Evolutionary conservation across 2,797 vertebrate genomes (phyloP), one percentile per base, ranked within the genome.

Genomic region (Loris lydekkerianus): DNA sequence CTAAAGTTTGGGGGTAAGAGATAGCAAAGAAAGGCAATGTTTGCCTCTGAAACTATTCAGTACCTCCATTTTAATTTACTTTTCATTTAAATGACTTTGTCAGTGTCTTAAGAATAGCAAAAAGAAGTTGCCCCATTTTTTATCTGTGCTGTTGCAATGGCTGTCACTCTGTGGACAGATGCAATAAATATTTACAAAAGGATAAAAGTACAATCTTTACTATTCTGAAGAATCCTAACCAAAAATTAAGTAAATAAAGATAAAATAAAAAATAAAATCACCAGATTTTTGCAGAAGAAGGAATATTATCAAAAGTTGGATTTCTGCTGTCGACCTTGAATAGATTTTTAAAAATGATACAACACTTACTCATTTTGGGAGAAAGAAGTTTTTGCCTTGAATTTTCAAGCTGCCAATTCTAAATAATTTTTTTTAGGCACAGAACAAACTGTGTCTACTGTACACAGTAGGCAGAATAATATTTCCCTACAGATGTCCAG

Each of bases 1-100:
- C 60, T 83, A 17, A 97, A 93, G 81, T 95, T 97, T 88, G 18
- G 0, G 69, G 77, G 77, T 88, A 90, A 90, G 65, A 92, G 78
- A 96, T 5, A 65, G 83, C 40, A 91, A 78, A 87, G 72, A 86
- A 78, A 58, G 34, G 76, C 29, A 31, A 61, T 34, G 61, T 92
- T 70, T 95, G 77, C 46, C 76, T 95, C 61, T 88, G 77, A 43
- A 29, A 58, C 56, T 76, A 53, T 78, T 78, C 72, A 89, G 21
- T 27, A 29, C 73, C 91, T 97, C 43, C 17, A 2, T 93, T 93
- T 69, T 94, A 77, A 94, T 84, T 86, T 93, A 43, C 53, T 92
- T 97, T 76, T 43, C 20, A 89, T 61, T 86, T 96, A 89, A 92
- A 89, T 72, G 34, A 82, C 21, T 70, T 76, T 81, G 69, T 82